These are phyloP conservation scores for Cantharis lateralis DNA, from an alignment of 2,888 invertebrate genomes.

Conservation along the genomic window DNA sequence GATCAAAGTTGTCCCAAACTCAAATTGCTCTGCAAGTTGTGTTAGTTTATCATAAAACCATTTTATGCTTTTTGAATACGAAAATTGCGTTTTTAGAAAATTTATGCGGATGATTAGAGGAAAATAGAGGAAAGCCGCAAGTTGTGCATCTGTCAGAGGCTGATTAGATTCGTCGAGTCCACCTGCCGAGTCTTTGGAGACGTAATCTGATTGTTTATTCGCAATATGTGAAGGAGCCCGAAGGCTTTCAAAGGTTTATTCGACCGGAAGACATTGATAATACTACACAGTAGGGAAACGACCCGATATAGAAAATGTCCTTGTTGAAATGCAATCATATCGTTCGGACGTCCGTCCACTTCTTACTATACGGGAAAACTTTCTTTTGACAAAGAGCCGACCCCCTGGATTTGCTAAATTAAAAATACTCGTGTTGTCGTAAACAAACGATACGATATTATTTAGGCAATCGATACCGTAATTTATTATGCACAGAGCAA, in stretches of 20 bases:
- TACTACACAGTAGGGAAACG: constrained; percentile 6
- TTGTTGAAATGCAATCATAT: constrained; percentile 3
- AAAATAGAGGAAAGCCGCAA: constrained; percentile 6
- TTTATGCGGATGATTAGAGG: neutral
- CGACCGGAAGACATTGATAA: constrained; percentile 36
- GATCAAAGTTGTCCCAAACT: too few relatives aligned
- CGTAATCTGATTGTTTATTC: constrained; percentile 41
- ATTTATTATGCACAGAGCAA: constrained; percentile 37
- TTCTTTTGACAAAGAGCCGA: neutral
- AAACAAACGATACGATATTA: constrained; percentile 39
- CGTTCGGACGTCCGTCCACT: constrained; percentile 5
- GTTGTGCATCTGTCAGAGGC: constrained; percentile 18
- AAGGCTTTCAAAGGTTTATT: constrained; percentile 30
- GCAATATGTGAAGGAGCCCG: constrained; percentile 34
- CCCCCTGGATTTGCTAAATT: constrained; percentile 28
- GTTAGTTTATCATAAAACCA: too few relatives aligned
- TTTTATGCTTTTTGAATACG: neutral
- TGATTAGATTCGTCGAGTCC: constrained; percentile 33
- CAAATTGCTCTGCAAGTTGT: too few relatives aligned
- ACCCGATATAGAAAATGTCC: neutral
- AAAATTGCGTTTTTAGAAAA: neutral
- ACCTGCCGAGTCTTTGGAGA: constrained; percentile 27
- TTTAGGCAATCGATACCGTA: constrained; percentile 34
- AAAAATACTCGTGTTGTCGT: constrained; percentile 37
- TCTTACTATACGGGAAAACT: neutral